phyloP scores from a whole-genome alignment of 2,888 invertebrate genomes.

The Smittia aterrima region DNA sequence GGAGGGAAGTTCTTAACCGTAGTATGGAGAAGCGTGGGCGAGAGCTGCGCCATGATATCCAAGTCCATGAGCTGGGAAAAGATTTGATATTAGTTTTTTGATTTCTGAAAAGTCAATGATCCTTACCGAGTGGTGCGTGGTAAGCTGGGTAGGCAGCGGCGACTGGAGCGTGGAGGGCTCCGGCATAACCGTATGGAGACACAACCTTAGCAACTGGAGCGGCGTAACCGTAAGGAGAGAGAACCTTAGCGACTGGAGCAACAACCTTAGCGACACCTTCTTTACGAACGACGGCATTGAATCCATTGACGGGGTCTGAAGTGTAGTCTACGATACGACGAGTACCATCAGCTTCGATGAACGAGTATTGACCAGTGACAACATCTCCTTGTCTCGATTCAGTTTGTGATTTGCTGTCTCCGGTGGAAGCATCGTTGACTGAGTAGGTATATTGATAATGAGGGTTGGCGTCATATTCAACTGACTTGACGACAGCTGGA shows the following conservation, averaged over 20 bases:
- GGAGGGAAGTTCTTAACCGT: constrained; percentile 12
- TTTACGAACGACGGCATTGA: constrained; percentile 60
- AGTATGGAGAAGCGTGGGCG: constrained; percentile 29
- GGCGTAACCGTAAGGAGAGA: constrained; percentile 45
- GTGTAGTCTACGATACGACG: constrained; percentile 59
- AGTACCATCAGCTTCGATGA: constrained; percentile 59
- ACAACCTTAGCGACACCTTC: constrained; percentile 49
- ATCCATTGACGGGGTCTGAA: constrained; percentile 60
- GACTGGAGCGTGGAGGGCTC: constrained; percentile 45
- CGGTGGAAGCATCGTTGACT: constrained; percentile 53
- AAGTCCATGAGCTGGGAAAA: constrained; percentile 35
- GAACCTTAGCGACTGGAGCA: constrained; percentile 45
- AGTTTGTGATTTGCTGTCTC: constrained; percentile 59
- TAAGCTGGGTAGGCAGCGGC: constrained; percentile 44
- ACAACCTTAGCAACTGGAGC: constrained; percentile 45
- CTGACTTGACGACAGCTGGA: constrained; percentile 43
- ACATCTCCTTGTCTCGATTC: constrained; percentile 59
- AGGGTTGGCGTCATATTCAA: constrained; percentile 56
- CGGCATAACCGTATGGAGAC: constrained; percentile 45
- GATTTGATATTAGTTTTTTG: too few relatives aligned
- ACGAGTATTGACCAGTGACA: constrained; percentile 58
- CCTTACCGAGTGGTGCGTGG: constrained; percentile 28
- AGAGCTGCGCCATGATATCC: constrained; percentile 43
- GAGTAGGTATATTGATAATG: constrained; percentile 58
- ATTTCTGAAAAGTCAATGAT: too few relatives aligned